Evolutionary conservation across 2,113 vertebrate species (phyloP).

Genomic region (Cepphus grylle): DNA sequence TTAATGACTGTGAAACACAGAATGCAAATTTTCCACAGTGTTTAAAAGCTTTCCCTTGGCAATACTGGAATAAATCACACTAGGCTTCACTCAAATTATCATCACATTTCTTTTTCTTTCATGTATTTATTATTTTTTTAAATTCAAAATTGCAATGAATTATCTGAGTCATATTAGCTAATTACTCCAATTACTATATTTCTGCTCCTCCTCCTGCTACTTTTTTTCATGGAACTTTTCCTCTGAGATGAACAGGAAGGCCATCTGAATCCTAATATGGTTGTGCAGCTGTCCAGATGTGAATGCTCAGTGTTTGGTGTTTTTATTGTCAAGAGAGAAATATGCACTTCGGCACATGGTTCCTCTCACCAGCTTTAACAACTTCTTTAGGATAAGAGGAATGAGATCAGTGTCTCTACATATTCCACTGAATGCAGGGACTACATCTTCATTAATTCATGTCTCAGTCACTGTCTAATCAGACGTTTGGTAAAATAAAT

Average conservation of each 20-base stretch:
- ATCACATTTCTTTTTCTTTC: background rate
- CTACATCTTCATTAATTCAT: background rate
- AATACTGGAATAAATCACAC: background rate
- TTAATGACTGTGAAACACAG: background rate
- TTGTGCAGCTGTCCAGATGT: background rate
- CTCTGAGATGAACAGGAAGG: background rate
- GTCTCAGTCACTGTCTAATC: background rate
- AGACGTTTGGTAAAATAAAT: background rate
- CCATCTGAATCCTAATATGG: background rate
- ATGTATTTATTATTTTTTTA: background rate
- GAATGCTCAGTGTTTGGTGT: background rate
- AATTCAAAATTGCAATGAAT: background rate
- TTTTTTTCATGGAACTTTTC: background rate
- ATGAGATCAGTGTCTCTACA: background rate
- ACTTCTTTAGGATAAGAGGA: background rate
- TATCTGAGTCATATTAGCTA: background rate
- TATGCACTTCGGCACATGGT: background rate
- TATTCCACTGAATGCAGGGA: background rate
- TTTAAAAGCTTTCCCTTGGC: background rate
- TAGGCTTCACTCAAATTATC: background rate
- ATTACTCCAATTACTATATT: background rate
- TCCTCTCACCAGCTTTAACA: background rate
- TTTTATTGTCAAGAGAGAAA: background rate
- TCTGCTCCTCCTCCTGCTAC: background rate
- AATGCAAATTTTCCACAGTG: background rate